A percentile compares a stretch with the other conserved stretches of the same genome.
These are phyloP conservation scores for Scaptomyza parva DNA, from an alignment of 2,888 invertebrate genomes.

Conservation along the genomic window DNA sequence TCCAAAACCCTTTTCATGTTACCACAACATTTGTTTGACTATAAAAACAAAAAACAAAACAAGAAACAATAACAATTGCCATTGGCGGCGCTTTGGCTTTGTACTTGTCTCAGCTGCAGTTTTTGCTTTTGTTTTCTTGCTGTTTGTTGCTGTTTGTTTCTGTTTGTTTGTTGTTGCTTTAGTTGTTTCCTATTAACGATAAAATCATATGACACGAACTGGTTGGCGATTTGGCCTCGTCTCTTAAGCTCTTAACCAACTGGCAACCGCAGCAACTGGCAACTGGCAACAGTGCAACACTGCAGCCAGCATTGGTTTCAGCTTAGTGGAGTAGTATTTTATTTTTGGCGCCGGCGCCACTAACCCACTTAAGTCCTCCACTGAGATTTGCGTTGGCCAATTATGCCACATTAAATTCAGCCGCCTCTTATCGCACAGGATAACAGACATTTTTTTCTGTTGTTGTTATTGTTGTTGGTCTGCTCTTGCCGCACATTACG, in stretches of 20 bases:
- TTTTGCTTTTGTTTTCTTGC: conserved; percentile 6
- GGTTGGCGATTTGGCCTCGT: conserved; percentile 75
- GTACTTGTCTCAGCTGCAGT: conserved; percentile 70
- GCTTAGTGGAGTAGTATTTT: conserved; percentile 38
- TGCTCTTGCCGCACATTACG: conserved; percentile 65
- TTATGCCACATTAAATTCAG: conserved; percentile 73
- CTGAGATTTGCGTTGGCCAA: conserved; percentile 62
- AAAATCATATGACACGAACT: conserved; percentile 80
- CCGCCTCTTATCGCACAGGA: conserved; percentile 61
- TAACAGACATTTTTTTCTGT: background rate
- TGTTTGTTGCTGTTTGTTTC: background rate
- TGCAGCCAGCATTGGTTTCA: conserved; percentile 38
- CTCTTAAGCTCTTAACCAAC: conserved; percentile 36
- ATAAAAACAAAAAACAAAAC: conserved; percentile 16
- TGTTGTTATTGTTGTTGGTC: too few species aligned
- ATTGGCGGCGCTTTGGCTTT: conserved; percentile 76
- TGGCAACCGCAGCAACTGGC: too few species aligned
- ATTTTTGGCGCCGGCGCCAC: conserved; percentile 76
- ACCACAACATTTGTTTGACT: conserved; percentile 69
- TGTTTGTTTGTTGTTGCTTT: conserved; percentile 43
- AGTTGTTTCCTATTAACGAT: conserved; percentile 80
- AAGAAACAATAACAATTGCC: conserved; percentile 49
- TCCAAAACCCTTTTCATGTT: conserved; percentile 76
- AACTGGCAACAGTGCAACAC: too few species aligned
- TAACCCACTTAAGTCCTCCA: conserved; percentile 70